Evolutionary conservation across 2,797 vertebrate genomes (phyloP).

Genomic region (Cheirogaleus major): DNA sequence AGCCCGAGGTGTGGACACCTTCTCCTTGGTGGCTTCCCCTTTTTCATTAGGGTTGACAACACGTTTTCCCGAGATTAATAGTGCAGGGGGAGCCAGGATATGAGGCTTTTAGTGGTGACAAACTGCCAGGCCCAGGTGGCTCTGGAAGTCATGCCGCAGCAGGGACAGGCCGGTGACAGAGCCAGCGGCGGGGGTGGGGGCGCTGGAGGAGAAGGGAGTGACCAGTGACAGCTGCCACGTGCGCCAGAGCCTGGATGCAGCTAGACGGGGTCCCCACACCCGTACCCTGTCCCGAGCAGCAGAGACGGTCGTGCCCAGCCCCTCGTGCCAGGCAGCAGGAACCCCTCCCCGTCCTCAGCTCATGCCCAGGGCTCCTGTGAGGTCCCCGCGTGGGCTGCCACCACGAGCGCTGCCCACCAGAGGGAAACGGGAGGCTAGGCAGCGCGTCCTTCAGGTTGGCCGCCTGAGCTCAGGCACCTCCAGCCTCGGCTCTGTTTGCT

Average conservation of each 20-base stretch:
- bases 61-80: constrained; percentile 69
- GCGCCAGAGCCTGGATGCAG: neutral
- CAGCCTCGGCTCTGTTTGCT: neutral
- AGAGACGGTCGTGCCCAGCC: fast-evolving
- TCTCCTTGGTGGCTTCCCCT: constrained; percentile 73
- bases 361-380: fast-evolving
- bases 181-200: neutral
- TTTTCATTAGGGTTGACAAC: constrained; percentile 77
- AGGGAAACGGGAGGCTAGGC: neutral
- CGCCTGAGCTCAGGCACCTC: fast-evolving
- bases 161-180: neutral
- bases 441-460: fast-evolving
- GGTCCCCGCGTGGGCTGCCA: fast-evolving
- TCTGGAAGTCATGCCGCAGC: neutral
- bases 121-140: constrained; percentile 66
- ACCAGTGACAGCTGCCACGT: too few species aligned
- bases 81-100: constrained; percentile 54
- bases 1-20: constrained; percentile 75
- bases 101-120: constrained; percentile 75
- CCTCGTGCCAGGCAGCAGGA: fast-evolving
- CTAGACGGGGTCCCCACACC: fast-evolving
- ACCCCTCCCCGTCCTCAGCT: too few species aligned
- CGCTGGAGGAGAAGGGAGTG: neutral
- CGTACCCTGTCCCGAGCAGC: neutral
- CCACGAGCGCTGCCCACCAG: fast-evolving